These are phyloP conservation scores for Atrichornis clamosus DNA, from an alignment of 2,113 vertebrate genomes.

Conservation along the genomic window DNA sequence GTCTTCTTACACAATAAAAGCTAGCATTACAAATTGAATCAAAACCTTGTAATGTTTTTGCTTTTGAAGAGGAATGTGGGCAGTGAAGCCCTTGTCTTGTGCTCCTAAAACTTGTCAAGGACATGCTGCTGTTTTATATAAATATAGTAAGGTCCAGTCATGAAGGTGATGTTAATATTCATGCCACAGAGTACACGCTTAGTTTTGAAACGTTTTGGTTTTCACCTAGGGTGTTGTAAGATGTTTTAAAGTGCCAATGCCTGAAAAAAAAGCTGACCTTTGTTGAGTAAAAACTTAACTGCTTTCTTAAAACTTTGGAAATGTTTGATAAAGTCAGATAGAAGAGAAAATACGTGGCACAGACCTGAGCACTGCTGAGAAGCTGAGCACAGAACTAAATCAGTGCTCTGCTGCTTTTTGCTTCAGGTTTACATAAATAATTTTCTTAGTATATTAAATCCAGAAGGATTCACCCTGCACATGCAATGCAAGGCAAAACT, in stretches of 20 bases:
- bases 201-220: background rate
- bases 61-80: background rate
- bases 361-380: background rate
- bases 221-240: background rate
- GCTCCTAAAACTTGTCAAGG: background rate
- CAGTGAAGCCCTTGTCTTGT: background rate
- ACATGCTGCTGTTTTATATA: background rate
- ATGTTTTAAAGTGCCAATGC: background rate
- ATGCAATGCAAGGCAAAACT: background rate
- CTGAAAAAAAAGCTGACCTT: background rate
- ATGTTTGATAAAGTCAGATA: background rate
- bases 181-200: background rate
- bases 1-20: background rate
- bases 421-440: background rate
- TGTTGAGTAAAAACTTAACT: background rate
- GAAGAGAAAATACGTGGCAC: background rate
- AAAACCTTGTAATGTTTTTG: background rate
- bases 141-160: background rate
- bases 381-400: background rate
- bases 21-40: background rate
- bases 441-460: background rate
- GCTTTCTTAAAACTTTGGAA: background rate
- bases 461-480: background rate
- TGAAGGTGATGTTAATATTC: background rate
- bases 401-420: background rate